Percentiles rank a stretch among this genome's conserved stretches.
phyloP scores from a whole-genome alignment of 2,113 vertebrate genomes.

The Sander lucioperca region DNA sequence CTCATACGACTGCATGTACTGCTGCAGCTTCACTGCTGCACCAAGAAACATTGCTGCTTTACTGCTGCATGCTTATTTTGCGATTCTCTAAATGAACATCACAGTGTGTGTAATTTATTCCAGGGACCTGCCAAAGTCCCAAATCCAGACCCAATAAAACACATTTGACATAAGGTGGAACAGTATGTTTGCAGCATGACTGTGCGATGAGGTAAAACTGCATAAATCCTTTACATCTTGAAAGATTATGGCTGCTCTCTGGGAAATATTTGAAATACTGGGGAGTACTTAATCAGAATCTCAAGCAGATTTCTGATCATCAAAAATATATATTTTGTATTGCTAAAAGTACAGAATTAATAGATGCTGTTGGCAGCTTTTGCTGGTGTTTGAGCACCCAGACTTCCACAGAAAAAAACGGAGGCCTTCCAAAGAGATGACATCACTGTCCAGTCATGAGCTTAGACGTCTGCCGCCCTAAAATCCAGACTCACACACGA shows the following conservation, averaged over 20 bases:
- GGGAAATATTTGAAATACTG: background rate
- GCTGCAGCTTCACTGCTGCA: background rate
- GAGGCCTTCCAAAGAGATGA: slow-evolving; percentile 55
- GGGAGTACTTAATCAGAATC: background rate
- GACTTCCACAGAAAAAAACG: slow-evolving; percentile 16
- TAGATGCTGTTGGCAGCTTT: background rate
- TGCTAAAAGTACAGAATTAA: background rate
- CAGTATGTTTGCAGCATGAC: slow-evolving; percentile 22
- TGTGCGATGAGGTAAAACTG: slow-evolving; percentile 3
- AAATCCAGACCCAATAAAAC: slow-evolving; percentile 16
- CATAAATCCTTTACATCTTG: background rate
- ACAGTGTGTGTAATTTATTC: slow-evolving; percentile 17
- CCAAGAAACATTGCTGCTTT: no score
- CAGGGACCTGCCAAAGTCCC: slow-evolving; percentile 16
- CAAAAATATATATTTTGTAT: background rate
- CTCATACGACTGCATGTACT: background rate
- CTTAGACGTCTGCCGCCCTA: slow-evolving; percentile 43
- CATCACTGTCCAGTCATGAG: slow-evolving; percentile 61
- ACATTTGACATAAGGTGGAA: slow-evolving; percentile 2
- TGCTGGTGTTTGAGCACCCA: background rate
- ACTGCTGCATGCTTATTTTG: background rate
- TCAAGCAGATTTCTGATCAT: background rate
- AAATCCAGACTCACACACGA: slow-evolving; percentile 32
- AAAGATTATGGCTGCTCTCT: background rate
- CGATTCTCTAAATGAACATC: slow-evolving; percentile 22